Conservation (phyloP, 2,113 vertebrate genomes). For the Athene cunicularia region DNA sequence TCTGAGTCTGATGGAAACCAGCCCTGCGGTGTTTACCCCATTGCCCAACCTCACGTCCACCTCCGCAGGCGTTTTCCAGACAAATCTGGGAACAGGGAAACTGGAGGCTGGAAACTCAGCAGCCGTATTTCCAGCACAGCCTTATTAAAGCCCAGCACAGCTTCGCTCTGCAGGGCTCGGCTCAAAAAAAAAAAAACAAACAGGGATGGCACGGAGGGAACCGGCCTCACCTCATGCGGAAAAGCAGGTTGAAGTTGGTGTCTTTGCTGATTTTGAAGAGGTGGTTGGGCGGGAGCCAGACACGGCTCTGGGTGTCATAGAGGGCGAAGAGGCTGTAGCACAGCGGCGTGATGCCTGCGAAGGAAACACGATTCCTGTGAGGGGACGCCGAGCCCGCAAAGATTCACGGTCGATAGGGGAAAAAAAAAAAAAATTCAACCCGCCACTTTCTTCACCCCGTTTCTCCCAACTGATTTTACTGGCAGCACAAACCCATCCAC, state of each 20-base stretch:
- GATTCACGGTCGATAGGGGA: accelerated
- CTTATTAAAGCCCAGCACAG: neutral
- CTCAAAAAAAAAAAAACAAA: too few relatives aligned
- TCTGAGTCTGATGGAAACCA: accelerated
- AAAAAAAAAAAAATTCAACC: too few relatives aligned
- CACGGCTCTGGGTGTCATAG: slow-evolving; percentile 74
- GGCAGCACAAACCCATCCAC: neutral
- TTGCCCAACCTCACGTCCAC: too few relatives aligned
- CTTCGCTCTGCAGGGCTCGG: neutral
- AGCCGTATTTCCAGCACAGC: neutral
- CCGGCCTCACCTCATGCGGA: slow-evolving; percentile 86
- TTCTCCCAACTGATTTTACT: neutral
- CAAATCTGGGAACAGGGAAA: neutral
- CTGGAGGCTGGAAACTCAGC: neutral
- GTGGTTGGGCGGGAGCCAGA: slow-evolving; percentile 92
- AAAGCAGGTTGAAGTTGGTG: slow-evolving; percentile 73
- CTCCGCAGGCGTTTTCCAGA: accelerated
- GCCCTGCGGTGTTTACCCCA: neutral
- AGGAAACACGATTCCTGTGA: neutral
- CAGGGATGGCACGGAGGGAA: too few relatives aligned
- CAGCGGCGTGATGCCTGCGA: slow-evolving; percentile 85
- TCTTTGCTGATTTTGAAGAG: slow-evolving; percentile 71
- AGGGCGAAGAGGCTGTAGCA: slow-evolving; percentile 88
- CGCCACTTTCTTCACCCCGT: neutral
- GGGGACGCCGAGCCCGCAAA: neutral